A percentile compares a stretch with the other conserved stretches of the same genome.
Evolutionary conservation across 2,797 vertebrate genomes (phyloP).

Genomic region (Toxotes lorentzi): DNA sequence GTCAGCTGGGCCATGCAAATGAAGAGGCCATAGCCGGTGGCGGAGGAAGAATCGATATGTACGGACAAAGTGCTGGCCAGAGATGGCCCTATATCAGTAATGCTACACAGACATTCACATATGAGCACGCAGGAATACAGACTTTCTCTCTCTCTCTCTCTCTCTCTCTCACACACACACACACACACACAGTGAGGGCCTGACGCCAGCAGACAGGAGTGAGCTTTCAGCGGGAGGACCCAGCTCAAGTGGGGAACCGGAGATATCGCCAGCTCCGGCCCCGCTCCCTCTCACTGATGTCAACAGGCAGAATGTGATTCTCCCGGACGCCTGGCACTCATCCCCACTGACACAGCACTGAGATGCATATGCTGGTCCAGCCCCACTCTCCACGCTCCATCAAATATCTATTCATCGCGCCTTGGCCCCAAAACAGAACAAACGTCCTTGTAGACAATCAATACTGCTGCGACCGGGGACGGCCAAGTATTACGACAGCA

Average conservation of each 20-base stretch:
- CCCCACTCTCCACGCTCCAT: conserved; percentile 62
- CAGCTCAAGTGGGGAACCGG: conserved; percentile 59
- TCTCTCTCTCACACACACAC: conserved; percentile 19
- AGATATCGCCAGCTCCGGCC: conserved; percentile 67
- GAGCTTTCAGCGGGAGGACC: conserved; percentile 76
- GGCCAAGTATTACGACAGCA: conserved; percentile 71
- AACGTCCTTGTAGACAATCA: conserved; percentile 77
- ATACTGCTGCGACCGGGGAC: conserved; percentile 57
- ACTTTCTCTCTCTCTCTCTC: neutral
- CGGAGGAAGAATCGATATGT: conserved; percentile 65
- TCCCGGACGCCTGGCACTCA: conserved; percentile 60
- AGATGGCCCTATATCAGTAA: conserved; percentile 41
- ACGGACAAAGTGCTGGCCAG: conserved; percentile 54
- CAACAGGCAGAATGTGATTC: conserved; percentile 76
- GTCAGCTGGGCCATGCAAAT: conserved; percentile 81
- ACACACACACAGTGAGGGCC: conserved; percentile 45
- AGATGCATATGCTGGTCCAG: conserved; percentile 56
- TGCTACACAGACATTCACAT: conserved; percentile 18
- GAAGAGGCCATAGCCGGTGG: conserved; percentile 55
- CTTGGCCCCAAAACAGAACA: conserved; percentile 59
- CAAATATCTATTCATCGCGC: conserved; percentile 72
- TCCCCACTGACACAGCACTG: conserved; percentile 69
- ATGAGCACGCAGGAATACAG: neutral
- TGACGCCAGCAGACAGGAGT: conserved; percentile 65
- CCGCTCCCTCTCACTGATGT: conserved; percentile 75